These are phyloP conservation scores for Argyrosomus japonicus DNA, from an alignment of 2,113 vertebrate genomes.

Conservation along the genomic window DNA sequence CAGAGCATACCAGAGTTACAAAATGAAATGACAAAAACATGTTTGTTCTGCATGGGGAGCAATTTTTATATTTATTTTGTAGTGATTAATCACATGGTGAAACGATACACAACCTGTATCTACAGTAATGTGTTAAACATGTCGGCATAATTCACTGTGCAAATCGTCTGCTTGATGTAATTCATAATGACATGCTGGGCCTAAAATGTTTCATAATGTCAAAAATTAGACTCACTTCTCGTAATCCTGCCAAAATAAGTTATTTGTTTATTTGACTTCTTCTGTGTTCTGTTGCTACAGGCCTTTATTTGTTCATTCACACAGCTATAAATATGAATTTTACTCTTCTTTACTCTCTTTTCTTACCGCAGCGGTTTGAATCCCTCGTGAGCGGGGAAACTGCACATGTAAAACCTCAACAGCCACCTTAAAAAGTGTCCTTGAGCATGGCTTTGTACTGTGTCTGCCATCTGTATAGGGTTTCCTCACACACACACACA, in stretches of 20 bases:
- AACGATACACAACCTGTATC: background rate
- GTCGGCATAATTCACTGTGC: background rate
- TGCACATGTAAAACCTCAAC: background rate
- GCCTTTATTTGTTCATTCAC: background rate
- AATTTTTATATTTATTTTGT: background rate
- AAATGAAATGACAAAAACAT: background rate
- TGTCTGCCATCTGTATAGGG: background rate
- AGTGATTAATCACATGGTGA: background rate
- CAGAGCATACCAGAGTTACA: background rate
- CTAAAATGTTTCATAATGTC: background rate
- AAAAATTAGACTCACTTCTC: background rate
- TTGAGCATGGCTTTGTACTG: background rate
- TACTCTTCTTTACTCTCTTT: background rate
- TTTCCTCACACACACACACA: background rate
- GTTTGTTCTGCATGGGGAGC: background rate
- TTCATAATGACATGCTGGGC: background rate
- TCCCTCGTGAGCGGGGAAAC: background rate
- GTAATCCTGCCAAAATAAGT: background rate
- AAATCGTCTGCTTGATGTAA: background rate
- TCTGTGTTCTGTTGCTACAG: background rate
- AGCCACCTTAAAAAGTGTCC: background rate
- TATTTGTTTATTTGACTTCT: background rate
- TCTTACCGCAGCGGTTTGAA: background rate
- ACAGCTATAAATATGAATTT: background rate
- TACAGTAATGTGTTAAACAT: background rate